phyloP scores from a whole-genome alignment of 1,140 invertebrate genomes.

The Trichonephila inaurata region DNA sequence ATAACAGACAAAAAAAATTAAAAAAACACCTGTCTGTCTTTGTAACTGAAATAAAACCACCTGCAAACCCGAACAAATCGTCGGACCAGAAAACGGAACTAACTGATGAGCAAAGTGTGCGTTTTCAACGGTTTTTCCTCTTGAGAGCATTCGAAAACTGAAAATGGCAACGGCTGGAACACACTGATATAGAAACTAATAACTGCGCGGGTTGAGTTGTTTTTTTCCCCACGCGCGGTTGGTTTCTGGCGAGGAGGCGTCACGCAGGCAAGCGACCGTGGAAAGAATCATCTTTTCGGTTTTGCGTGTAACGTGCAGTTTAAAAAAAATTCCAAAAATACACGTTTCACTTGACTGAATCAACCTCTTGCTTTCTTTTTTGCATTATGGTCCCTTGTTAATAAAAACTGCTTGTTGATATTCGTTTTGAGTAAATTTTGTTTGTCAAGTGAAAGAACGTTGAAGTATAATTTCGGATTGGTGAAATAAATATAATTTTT shows the following conservation, averaged over 20 bases:
- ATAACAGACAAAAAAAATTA: not conserved
- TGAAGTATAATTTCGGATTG: too few species aligned
- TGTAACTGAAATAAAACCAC: conserved; percentile 26
- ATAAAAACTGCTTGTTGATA: too few species aligned
- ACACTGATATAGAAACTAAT: conserved; percentile 57
- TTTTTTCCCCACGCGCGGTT: conserved; percentile 46
- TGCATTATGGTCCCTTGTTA: too few species aligned
- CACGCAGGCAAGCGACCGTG: conserved; percentile 61
- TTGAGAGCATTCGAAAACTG: not conserved
- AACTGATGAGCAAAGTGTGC: not conserved
- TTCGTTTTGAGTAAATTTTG: too few species aligned
- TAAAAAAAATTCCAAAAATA: conserved; percentile 58
- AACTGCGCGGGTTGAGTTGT: conserved; percentile 60
- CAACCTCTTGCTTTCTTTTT: too few species aligned
- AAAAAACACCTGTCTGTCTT: not conserved
- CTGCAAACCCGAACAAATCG: conserved; percentile 11
- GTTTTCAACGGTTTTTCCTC: conserved; percentile 42
- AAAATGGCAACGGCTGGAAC: not conserved
- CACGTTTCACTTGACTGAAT: conserved; percentile 37
- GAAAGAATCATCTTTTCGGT: not conserved
- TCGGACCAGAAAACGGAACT: conserved; percentile 39
- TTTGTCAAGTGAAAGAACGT: too few species aligned
- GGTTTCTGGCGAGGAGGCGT: conserved; percentile 25
- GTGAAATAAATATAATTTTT: too few species aligned
- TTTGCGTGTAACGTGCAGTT: conserved; percentile 31